Evolutionary conservation across 2,113 vertebrate genomes (phyloP).

Genomic region (Scortum barcoo): DNA sequence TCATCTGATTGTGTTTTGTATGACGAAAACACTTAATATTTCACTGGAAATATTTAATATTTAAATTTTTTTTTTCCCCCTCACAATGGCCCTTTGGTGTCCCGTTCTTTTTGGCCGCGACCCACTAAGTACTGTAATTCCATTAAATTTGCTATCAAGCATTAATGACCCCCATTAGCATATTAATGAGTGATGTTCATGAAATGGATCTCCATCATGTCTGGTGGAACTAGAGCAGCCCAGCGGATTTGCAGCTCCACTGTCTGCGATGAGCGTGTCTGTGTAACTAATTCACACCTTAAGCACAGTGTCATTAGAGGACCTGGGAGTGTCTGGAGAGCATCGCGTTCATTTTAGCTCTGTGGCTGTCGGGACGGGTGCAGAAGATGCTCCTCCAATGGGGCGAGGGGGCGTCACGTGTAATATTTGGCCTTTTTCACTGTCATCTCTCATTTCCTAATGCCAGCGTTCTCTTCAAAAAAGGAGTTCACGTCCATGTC

Average conservation of each 20-base stretch:
- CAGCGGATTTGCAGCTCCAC: conserved; percentile 67
- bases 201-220: conserved; percentile 71
- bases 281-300: conserved; percentile 77
- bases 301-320: conserved; percentile 68
- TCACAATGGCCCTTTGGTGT: not conserved
- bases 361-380: conserved; percentile 3
- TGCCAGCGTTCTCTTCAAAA: conserved; percentile 20
- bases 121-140: conserved; percentile 68
- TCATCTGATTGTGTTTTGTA: not conserved
- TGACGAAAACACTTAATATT: conserved; percentile 20
- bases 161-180: conserved; percentile 78
- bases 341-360: conserved; percentile 34
- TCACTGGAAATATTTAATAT: conserved; percentile 5
- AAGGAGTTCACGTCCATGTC: conserved; percentile 1
- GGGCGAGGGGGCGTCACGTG: not conserved
- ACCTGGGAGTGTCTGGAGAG: conserved; percentile 57
- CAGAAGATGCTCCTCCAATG: conserved; percentile 6
- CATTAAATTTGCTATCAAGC: conserved; percentile 72
- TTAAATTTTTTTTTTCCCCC: not conserved
- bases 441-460: conserved; percentile 24
- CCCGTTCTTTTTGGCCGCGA: conserved; percentile 46
- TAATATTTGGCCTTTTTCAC: conserved; percentile 31
- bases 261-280: conserved; percentile 66
- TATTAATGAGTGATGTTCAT: conserved; percentile 81
- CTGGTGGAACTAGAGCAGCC: conserved; percentile 61